Evolutionary conservation across 2,113 vertebrate species (phyloP).

Genomic region (Psilopogon haemacephalus): DNA sequence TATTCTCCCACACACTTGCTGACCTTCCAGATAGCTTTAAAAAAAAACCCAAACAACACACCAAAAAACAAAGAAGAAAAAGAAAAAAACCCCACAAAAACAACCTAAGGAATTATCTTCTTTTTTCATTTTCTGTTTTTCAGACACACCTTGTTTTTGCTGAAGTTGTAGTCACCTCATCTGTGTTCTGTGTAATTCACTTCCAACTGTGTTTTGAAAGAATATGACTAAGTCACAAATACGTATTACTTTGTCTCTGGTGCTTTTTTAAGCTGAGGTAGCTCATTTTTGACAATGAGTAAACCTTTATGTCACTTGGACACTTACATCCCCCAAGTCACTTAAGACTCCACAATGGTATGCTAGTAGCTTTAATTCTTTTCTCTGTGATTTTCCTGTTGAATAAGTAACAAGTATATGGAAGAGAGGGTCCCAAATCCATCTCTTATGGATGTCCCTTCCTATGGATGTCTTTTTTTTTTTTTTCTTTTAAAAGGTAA

Average conservation of each 20-base stretch:
- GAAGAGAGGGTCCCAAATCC: background rate
- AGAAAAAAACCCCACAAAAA: too few relatives aligned
- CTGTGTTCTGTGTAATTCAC: background rate
- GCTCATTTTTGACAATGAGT: background rate
- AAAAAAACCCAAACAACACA: too few relatives aligned
- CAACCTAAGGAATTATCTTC: background rate
- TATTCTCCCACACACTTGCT: background rate
- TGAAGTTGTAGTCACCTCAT: background rate
- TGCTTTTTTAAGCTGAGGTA: background rate
- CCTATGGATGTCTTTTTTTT: background rate
- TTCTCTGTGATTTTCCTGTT: background rate
- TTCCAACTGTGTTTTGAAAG: background rate
- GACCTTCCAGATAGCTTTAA: background rate
- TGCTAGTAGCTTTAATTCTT: background rate
- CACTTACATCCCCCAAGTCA: background rate
- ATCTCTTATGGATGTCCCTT: background rate
- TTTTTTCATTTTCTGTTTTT: background rate
- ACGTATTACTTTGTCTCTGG: background rate
- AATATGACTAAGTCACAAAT: background rate
- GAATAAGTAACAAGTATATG: background rate
- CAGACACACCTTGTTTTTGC: background rate
- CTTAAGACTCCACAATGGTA: background rate
- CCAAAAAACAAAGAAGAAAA: too few relatives aligned
- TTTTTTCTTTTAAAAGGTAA: background rate
- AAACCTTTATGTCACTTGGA: background rate